Evolutionary conservation across 1,140 invertebrate genomes (phyloP).

Genomic region (Wiebesia pumilae): DNA sequence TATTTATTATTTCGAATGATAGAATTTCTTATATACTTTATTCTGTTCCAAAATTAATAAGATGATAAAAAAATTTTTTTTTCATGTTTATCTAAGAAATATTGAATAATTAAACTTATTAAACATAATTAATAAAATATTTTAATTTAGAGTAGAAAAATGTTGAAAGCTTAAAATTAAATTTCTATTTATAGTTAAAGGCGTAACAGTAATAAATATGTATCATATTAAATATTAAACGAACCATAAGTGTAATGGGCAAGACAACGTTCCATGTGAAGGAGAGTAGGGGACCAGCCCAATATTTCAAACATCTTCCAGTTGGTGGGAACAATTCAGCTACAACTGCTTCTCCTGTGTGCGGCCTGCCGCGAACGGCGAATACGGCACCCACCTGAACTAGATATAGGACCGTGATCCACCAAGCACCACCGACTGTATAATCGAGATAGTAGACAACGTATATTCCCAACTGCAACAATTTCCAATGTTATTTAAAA

Average conservation of each 20-base stretch:
- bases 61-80: too few relatives aligned
- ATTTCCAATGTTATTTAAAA: not conserved
- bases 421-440: conserved; percentile 88
- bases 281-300: conserved; percentile 84
- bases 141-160: too few relatives aligned
- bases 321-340: conserved; percentile 79
- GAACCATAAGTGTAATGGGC: conserved; percentile 84
- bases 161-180: too few relatives aligned
- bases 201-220: too few relatives aligned
- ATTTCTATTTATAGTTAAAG: too few relatives aligned
- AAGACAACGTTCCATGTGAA: conserved; percentile 92
- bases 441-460: conserved; percentile 91
- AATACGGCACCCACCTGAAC: conserved; percentile 86
- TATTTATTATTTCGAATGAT: too few relatives aligned
- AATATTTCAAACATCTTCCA: conserved; percentile 74
- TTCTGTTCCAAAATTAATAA: too few relatives aligned
- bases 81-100: too few relatives aligned
- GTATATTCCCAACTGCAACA: conserved; percentile 84
- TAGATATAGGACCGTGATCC: conserved; percentile 87
- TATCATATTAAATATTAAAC: not conserved
- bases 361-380: conserved; percentile 87
- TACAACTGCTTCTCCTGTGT: conserved; percentile 88
- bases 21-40: too few relatives aligned
- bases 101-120: too few relatives aligned
- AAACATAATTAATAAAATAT: too few relatives aligned